These are phyloP conservation scores for Drosophila fulvimacula DNA, from an alignment of 2,888 invertebrate genomes.

Conservation along the genomic window DNA sequence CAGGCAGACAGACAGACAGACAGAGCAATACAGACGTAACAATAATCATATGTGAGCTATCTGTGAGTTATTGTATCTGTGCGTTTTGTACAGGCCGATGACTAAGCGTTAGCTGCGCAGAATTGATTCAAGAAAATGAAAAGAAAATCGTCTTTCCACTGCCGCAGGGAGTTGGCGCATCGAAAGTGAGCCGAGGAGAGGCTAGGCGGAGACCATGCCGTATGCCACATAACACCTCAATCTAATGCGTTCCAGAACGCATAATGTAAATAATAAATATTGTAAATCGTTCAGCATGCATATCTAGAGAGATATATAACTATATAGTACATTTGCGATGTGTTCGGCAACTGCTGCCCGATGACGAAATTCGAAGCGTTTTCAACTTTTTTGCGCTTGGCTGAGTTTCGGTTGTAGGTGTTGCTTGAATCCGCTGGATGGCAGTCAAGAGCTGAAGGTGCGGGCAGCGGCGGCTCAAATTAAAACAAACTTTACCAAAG, in stretches of 20 bases:
- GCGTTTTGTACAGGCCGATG: slow-evolving; percentile 52
- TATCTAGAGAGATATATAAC: slow-evolving; percentile 3
- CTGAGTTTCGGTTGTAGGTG: slow-evolving; percentile 70
- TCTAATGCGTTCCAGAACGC: slow-evolving; percentile 62
- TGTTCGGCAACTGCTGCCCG: slow-evolving; percentile 47
- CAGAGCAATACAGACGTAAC: slow-evolving; percentile 11
- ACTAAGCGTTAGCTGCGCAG: slow-evolving; percentile 66
- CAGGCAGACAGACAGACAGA: too few relatives aligned
- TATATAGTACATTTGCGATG: slow-evolving; percentile 9
- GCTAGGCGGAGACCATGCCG: neutral
- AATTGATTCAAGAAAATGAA: slow-evolving; percentile 33
- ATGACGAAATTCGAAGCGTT: slow-evolving; percentile 80
- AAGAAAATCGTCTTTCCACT: neutral
- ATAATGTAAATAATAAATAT: too few relatives aligned
- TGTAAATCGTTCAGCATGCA: slow-evolving; percentile 63
- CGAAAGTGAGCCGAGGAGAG: slow-evolving; percentile 34
- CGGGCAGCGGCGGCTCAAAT: slow-evolving; percentile 56
- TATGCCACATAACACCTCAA: slow-evolving; percentile 44
- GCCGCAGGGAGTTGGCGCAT: slow-evolving; percentile 5
- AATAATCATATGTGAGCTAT: slow-evolving; percentile 49
- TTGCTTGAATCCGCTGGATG: slow-evolving; percentile 53
- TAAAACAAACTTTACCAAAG: slow-evolving; percentile 66
- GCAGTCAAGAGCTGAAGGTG: slow-evolving; percentile 3
- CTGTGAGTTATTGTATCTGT: slow-evolving; percentile 67
- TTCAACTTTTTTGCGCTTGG: slow-evolving; percentile 82